phyloP scores from a whole-genome alignment of 2,113 vertebrate species.

The Phrynosoma blainvillii region DNA sequence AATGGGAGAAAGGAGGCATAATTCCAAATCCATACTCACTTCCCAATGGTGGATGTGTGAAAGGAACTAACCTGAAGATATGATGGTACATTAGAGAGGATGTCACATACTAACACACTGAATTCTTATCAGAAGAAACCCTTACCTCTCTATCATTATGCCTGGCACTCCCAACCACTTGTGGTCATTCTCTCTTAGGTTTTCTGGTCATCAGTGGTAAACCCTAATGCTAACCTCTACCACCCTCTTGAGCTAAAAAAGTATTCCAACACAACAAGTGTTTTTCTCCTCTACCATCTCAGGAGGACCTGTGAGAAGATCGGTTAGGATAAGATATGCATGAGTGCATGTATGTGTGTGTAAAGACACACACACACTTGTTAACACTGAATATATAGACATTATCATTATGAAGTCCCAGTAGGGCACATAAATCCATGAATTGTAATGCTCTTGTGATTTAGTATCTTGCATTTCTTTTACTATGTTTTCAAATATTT shows the following conservation, averaged over 20 bases:
- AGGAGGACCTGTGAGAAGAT: too few species aligned
- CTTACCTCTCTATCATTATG: not conserved
- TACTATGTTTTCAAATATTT: too few species aligned
- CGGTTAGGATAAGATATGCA: too few species aligned
- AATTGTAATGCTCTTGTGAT: too few species aligned
- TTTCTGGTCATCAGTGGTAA: not conserved
- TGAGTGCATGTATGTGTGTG: too few species aligned
- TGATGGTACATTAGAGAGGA: too few species aligned
- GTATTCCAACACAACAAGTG: not conserved
- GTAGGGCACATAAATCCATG: too few species aligned
- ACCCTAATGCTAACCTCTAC: not conserved
- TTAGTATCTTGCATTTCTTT: too few species aligned
- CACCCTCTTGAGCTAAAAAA: not conserved
- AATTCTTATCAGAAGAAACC: not conserved
- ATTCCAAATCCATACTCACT: not conserved
- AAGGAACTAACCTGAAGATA: not conserved
- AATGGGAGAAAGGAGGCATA: not conserved
- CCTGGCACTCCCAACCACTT: not conserved
- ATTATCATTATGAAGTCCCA: too few species aligned
- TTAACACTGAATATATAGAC: too few species aligned
- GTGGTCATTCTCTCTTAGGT: not conserved
- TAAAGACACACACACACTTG: too few species aligned
- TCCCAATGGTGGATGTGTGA: not conserved
- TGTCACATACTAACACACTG: not conserved
- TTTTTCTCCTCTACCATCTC: too few species aligned